Base-by-base conservation (phyloP, 2,113 vertebrate species). In the Petaurus breviceps region DNA sequence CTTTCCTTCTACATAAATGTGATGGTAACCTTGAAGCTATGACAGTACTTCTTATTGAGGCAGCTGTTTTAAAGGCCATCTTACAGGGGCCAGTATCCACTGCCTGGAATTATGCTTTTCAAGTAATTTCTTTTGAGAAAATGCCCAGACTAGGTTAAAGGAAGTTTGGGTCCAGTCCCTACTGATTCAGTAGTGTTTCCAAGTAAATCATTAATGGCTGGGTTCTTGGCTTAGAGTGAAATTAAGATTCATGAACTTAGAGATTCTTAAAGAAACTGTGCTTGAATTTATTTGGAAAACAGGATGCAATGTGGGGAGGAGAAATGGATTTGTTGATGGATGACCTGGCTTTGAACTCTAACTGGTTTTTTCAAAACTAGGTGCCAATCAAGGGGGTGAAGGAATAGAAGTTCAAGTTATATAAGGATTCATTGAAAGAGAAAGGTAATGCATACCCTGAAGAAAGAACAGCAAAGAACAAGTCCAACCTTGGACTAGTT, bases 11-110 rank as follows among this genome's bases (percentile, higher is more conserved):
- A 94, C 97, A 96, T 46, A 92, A 97, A 14, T 96, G 95, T 96
- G 97, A 97, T 97, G 98, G 97, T 90, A 98, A 92, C 90, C 94
- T 92, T 93, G 94, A 51, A 96, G 91, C 57, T 97, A 91, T 98
- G 93, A 97, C 97, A 97, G 97, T 98, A 98, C 96, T 90, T 90
- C 90, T 90, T 97, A 98, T 97, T 93, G 95, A 96, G 89, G 90
- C 96, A 95, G 92, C 97, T 94, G 96, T 84, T 43, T 94, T n/a
- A 95, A 97, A 97, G 97, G 96, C 97, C 25, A 90, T 92, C 97
- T 97, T 92, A 51, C 90, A 94, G 50, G 10, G 96, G 97, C 95
- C 84, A 43, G 95, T 97, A 95, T 96, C 90, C 96, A 90, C 96
- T 54, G 46, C 94, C 84, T 94, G 95, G 92, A 92, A 55, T 53